Percentiles rank a stretch among this genome's conserved stretches.
These are phyloP conservation scores for Chaetodon trifasciatus DNA, from an alignment of 2,797 vertebrate species.

Conservation along the genomic window DNA sequence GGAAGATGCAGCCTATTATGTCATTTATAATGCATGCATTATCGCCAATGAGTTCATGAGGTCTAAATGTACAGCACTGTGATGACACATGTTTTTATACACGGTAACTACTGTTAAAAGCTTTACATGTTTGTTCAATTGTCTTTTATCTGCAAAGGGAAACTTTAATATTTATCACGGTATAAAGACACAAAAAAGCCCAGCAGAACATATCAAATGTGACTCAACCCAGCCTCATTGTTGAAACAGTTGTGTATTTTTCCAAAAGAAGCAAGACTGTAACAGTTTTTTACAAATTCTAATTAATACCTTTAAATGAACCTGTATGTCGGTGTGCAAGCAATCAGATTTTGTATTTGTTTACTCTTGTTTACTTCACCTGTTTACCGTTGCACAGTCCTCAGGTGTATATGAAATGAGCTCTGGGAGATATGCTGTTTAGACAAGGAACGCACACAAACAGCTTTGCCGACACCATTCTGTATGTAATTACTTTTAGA, in stretches of 20 bases:
- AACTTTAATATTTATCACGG: not conserved
- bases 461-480: constrained; percentile 77
- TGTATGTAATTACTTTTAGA: constrained; percentile 85
- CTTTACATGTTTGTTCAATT: not conserved
- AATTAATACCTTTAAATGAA: constrained; percentile 51
- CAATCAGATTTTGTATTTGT: constrained; percentile 49
- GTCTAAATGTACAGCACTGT: constrained; percentile 30
- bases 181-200: not conserved
- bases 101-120: constrained; percentile 1
- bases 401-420: constrained; percentile 77
- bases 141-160: not conserved
- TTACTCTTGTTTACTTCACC: constrained; percentile 62
- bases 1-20: constrained; percentile 50
- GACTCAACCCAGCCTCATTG: not conserved
- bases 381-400: constrained; percentile 69
- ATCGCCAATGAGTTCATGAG: constrained; percentile 56
- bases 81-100: constrained; percentile 5
- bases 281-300: not conserved
- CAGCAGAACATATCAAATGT: not conserved
- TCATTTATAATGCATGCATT: constrained; percentile 75
- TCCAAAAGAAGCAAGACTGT: not conserved
- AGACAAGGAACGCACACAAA: constrained; percentile 78
- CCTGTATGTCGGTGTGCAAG: constrained; percentile 15
- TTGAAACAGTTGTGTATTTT: constrained; percentile 3
- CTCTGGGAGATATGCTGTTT: constrained; percentile 75